Evolutionary conservation across 2,797 vertebrate species (phyloP), one percentile per base, ranked within the genome.

Genomic region (Thalassophryne amazonica): DNA sequence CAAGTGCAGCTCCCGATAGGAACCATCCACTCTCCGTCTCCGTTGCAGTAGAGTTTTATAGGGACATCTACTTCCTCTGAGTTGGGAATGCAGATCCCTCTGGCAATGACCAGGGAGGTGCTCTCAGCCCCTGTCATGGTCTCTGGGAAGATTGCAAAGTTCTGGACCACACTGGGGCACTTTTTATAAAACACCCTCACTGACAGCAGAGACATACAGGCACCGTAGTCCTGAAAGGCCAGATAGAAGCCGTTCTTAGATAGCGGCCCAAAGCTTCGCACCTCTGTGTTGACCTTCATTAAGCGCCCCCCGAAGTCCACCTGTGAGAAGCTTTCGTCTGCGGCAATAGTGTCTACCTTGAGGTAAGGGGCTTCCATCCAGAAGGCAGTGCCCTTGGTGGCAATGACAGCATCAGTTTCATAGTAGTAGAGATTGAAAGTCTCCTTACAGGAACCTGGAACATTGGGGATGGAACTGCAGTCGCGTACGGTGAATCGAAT

Each of bases 401-500:
- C 94, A 14, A 98, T 96, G 59, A 97, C 93, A 0, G 95, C 94
- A 69, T 98, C 96, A 0, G 90, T 94, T 81, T 99, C 96, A 23
- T 99, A 98, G 83, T 99, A 99, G 79, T 97, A 98, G 47, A 98
- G 88, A 76, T 98, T 99, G 83, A 99, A 99, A 2, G 97, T 99
- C 88, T 99, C 97, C 77, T 99, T 99, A 86, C 97, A 99, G 49
- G 97, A 99, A 46, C 97, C 96, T 0, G 95, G 97, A 9, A 99
- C 97, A 0, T 97, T 97, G 35, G 96, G 97, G 66, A 99, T 96
- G 85, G 95, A 98, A 90, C 96, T 95, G 88, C 97, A 99, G 91
- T 99, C 95, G 1, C 97, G 92, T 73, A 98, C 97, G 0, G 95
- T 98, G 86, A 99, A 99, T 60, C 95, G 94, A 85, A 99, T 98